A percentile compares a stretch with the other conserved stretches of the same genome.
Evolutionary conservation across 2,888 invertebrate species (phyloP).

Genomic region (Unio pictorum): DNA sequence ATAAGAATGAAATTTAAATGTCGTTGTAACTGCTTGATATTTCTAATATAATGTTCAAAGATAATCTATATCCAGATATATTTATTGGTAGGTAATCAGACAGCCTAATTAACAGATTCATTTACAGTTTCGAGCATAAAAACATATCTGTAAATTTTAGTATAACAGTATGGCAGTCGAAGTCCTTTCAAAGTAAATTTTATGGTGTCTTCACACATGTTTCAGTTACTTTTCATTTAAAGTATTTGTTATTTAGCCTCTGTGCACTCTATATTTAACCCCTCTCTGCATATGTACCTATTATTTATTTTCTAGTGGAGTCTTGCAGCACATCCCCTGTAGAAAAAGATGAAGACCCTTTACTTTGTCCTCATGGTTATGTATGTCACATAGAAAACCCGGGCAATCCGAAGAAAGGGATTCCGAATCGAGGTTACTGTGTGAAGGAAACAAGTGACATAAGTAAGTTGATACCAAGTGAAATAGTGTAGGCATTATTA

Average conservation of each 20-base stretch:
- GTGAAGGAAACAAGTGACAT: slow-evolving; percentile 47
- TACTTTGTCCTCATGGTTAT: slow-evolving; percentile 65
- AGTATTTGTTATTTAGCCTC: neutral
- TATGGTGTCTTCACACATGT: neutral
- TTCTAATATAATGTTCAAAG: too few relatives aligned
- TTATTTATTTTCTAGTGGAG: slow-evolving; percentile 39
- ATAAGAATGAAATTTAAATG: too few relatives aligned
- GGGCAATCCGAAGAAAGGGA: slow-evolving; percentile 44
- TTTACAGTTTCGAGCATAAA: too few relatives aligned
- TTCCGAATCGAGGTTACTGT: slow-evolving; percentile 62
- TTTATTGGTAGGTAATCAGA: too few relatives aligned
- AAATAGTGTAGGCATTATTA: neutral
- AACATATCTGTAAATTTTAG: too few relatives aligned
- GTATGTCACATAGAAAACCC: slow-evolving; percentile 58
- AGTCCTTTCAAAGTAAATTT: neutral
- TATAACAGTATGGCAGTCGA: too few relatives aligned
- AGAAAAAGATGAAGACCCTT: slow-evolving; percentile 57
- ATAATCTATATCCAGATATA: too few relatives aligned
- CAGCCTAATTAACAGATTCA: too few relatives aligned
- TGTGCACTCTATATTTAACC: neutral
- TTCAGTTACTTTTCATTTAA: neutral
- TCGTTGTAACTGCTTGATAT: too few relatives aligned
- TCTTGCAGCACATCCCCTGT: slow-evolving; percentile 54
- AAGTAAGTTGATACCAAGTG: slow-evolving; percentile 17
- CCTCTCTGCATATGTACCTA: neutral